Evolutionary conservation across 2,113 vertebrate genomes (phyloP), one percentile per base, ranked within the genome.

Genomic region (Promerops cafer): DNA sequence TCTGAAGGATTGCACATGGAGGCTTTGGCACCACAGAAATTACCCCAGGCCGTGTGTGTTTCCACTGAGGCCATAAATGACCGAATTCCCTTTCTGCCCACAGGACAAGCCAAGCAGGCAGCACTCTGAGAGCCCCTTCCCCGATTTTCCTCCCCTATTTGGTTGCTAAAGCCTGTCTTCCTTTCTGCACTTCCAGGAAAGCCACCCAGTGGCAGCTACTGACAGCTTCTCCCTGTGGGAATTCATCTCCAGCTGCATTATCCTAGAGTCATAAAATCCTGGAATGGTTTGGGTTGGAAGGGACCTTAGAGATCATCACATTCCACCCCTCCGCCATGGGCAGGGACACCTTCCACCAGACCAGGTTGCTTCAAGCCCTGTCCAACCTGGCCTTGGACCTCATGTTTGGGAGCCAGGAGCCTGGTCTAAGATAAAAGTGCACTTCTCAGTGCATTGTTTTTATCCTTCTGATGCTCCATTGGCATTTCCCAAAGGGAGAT

Each of bases 21-120:
- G 50, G 31, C n/a, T 89, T 22, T 44, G 59, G 59, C 53, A 49
- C 54, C 27, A 28, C 54, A 65, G 74, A n/a, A 81, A 40, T 11
- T 33, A 74, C 26, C 37, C 23, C 1, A 4, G 39, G 40, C 56
- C 1, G 0, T 2, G 1, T 1, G 10, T 30, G 37, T 52, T 75
- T 30, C 47, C 33, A 21, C 2, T 39, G 26, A 49, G 44, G 33
- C 49, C 14, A 13, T 37, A n/a, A 81, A 87, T 56, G 50, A 27
- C 26, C 0, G 0, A 11, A 57, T 63, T 66, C 49, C 42, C 47
- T 59, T 30, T 82, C 57, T 9, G 6, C 39, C 57, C 18, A 2
- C 0, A 13, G 61, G 45, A 13, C n/a, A n/a, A 77, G 33, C 10
- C 19, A 31, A 53, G 59, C n/a, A 4, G 11, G 19, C 20, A 45